These are phyloP conservation scores for Rynchops niger DNA, from an alignment of 2,113 vertebrate genomes.

Conservation along the genomic window DNA sequence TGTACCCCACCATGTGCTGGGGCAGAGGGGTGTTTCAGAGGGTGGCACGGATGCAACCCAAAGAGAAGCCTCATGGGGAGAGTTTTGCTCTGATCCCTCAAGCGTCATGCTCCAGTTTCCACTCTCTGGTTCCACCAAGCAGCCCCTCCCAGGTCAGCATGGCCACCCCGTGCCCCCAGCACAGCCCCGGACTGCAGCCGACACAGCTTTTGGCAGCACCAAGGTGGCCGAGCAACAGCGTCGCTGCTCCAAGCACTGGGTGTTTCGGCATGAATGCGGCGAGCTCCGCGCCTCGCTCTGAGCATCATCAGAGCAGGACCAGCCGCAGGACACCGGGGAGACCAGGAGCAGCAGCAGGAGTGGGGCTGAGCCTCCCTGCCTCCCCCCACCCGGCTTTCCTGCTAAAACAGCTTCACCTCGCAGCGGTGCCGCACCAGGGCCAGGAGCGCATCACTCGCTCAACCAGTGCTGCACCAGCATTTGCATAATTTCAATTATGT, in stretches of 20 bases:
- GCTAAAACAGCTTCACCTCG: neutral
- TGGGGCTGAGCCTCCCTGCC: accelerated
- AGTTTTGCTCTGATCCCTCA: neutral
- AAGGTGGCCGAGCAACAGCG: accelerated
- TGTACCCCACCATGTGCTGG: accelerated
- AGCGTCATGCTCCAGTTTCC: neutral
- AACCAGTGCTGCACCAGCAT: neutral
- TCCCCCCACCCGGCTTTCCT: accelerated
- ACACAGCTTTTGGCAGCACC: neutral
- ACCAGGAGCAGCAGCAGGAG: neutral
- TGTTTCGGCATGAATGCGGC: accelerated
- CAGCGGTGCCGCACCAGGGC: neutral
- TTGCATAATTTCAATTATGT: conserved; percentile 19
- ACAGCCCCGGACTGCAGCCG: accelerated
- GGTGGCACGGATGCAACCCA: neutral
- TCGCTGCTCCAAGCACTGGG: accelerated
- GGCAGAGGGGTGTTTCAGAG: neutral
- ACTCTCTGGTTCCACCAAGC: neutral
- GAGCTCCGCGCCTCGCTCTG: neutral
- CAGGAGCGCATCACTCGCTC: neutral
- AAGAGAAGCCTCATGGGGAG: accelerated
- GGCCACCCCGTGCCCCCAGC: accelerated
- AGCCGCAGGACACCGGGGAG: accelerated
- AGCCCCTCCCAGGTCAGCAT: accelerated
- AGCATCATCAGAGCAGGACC: accelerated